Conservation (phyloP, 1,140 invertebrate species). For the Colletes latitarsis region DNA sequence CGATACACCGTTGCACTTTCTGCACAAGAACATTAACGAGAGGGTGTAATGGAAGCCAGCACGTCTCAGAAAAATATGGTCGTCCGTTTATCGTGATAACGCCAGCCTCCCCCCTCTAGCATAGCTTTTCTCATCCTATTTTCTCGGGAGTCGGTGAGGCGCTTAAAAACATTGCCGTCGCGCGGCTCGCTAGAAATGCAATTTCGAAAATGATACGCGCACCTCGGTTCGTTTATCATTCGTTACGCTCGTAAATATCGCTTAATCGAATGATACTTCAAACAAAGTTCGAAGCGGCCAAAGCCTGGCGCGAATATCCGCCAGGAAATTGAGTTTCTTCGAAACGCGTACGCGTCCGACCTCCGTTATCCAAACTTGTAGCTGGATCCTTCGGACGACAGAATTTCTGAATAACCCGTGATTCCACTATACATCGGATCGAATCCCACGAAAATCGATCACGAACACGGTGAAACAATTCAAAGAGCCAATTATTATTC, state of each 20-base stretch:
- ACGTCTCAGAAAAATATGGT: slow-evolving; percentile 53
- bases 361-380: too few species aligned
- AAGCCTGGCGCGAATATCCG: not conserved
- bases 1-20: slow-evolving; percentile 41
- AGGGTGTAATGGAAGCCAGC: slow-evolving; percentile 23
- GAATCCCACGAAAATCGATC: too few species aligned
- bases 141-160: slow-evolving; percentile 37
- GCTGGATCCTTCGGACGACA: not conserved
- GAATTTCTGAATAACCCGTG: too few species aligned
- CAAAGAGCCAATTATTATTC: too few species aligned
- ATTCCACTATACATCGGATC: too few species aligned
- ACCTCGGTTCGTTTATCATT: slow-evolving; percentile 27
- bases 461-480: too few species aligned
- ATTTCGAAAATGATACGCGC: slow-evolving; percentile 34
- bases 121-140: slow-evolving; percentile 45
- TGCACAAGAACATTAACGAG: slow-evolving; percentile 35
- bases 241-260: slow-evolving; percentile 36
- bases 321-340: slow-evolving; percentile 14
- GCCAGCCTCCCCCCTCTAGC: not conserved
- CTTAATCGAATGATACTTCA: slow-evolving; percentile 22
- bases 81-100: slow-evolving; percentile 57
- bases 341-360: not conserved
- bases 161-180: slow-evolving; percentile 38
- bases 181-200: slow-evolving; percentile 23
- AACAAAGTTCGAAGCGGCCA: not conserved